Base-by-base conservation (phyloP, 2,113 vertebrate genomes). In the Odontophorus gujanensis region DNA sequence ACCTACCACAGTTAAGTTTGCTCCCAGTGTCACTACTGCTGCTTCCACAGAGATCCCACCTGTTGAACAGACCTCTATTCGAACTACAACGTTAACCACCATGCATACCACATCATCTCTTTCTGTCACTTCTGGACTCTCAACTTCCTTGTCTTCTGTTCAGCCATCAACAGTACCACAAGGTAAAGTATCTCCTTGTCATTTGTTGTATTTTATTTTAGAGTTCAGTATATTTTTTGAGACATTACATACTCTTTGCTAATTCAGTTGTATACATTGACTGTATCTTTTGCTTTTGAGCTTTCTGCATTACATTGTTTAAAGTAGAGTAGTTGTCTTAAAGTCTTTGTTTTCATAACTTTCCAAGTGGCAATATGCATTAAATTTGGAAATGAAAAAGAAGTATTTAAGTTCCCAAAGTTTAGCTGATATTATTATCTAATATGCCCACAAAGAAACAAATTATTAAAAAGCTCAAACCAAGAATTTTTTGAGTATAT, bases 21-120 rank as follows among this genome's bases (percentile, higher is more conserved):
- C 48, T 53, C 92, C 93, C 9, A 22, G 3, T 6, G 18, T 78
- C 34, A 42, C 7, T n/a, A 95, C 88, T 3, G 11, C 6, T 2
- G 90, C 88, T 36, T 89, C 92, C 26, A 93, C 94, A 13, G 68
- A 83, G 51, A 42, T n/a, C 30, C 50, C 71, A 6, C 43, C 76
- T 0, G 2, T 1, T 51, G 55, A 51, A 51, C 43, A 36, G 26
- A 93, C 53, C 5, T 58, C 92, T 26, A 38, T 96, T 30, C 32
- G 0, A 25, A 96, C 96, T 7, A 92, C 85, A 10, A 59, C 76
- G 2, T 26, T 96, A 24, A 90, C 30, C 14, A 95, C 94, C 7
- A 17, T n/a, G 4, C 88, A 0, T 4, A 67, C 71, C 0, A n/a
- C 72, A 0, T 22, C 17, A 2, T 2, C 34, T 25, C 0, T 74